These are phyloP conservation scores for Sialis fuliginosa DNA, from an alignment of 2,888 invertebrate species.

Conservation along the genomic window DNA sequence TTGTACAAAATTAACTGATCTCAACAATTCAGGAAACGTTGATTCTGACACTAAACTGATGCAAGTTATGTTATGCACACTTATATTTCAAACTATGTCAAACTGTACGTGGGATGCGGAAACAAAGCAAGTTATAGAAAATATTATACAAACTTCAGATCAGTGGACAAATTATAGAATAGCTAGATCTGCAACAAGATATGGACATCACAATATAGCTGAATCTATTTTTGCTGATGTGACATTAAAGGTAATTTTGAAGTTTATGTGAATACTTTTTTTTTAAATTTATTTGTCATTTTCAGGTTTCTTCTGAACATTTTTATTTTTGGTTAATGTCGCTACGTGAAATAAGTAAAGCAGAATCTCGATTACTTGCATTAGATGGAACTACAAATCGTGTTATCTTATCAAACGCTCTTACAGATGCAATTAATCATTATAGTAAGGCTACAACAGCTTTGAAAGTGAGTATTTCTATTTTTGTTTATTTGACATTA, in stretches of 20 bases:
- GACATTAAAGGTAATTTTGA: conserved; percentile 27
- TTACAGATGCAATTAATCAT: conserved; percentile 36
- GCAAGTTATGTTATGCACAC: conserved; percentile 56
- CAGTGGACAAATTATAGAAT: conserved; percentile 78
- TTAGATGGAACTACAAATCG: conserved; percentile 24
- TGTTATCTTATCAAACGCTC: conserved; percentile 25
- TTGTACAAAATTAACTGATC: conserved; percentile 25
- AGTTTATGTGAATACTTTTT: background rate
- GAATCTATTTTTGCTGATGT: conserved; percentile 34
- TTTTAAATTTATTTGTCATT: background rate
- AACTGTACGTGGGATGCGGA: conserved; percentile 47
- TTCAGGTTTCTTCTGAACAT: conserved; percentile 62
- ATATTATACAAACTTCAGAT: conserved; percentile 37
- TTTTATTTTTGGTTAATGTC: conserved; percentile 78
- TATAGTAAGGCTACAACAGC: conserved; percentile 48
- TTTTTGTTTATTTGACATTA: background rate
- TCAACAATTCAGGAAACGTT: conserved; percentile 13
- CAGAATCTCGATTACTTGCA: conserved; percentile 45
- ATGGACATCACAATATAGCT: conserved; percentile 47
- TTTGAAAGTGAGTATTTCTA: conserved; percentile 25
- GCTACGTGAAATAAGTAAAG: conserved; percentile 55
- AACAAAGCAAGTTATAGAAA: conserved; percentile 36
- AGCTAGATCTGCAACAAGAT: conserved; percentile 70
- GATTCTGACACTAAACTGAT: conserved; percentile 26
- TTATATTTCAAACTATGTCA: conserved; percentile 65